phyloP scores from a whole-genome alignment of 1,140 invertebrate genomes.

The Metaphire vulgaris region DNA sequence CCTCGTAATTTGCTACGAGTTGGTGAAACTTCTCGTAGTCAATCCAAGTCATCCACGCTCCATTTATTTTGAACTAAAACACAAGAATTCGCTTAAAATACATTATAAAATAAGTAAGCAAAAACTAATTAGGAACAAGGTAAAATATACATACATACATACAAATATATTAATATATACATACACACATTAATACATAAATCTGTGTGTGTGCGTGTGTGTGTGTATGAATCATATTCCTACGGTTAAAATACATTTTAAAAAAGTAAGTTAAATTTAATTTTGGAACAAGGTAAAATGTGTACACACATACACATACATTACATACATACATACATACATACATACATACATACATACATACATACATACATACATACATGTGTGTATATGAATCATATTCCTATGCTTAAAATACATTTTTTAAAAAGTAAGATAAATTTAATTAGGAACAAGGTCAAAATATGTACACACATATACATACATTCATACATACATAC shows the following conservation, averaged over 20 bases:
- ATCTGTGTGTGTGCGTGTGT: neutral
- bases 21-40: conserved; percentile 60
- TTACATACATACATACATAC: too few species aligned
- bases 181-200: too few species aligned
- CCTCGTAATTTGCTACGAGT: conserved; percentile 51
- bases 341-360: too few species aligned
- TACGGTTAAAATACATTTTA: neutral
- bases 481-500: neutral
- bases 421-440: neutral
- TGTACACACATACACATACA: too few species aligned
- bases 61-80: conserved; percentile 56
- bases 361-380: too few species aligned
- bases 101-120: neutral
- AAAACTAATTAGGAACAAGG: too few species aligned
- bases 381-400: neutral
- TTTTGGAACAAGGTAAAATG: too few species aligned
- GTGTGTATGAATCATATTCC: neutral
- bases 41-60: conserved; percentile 62
- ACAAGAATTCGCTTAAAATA: conserved; percentile 28
- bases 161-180: too few species aligned
- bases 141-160: too few species aligned
- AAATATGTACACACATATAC: conserved; percentile 2
- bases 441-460: neutral
- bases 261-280: too few species aligned
- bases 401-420: neutral